phyloP scores from a whole-genome alignment of 2,113 vertebrate species.

The Anser cygnoides region DNA sequence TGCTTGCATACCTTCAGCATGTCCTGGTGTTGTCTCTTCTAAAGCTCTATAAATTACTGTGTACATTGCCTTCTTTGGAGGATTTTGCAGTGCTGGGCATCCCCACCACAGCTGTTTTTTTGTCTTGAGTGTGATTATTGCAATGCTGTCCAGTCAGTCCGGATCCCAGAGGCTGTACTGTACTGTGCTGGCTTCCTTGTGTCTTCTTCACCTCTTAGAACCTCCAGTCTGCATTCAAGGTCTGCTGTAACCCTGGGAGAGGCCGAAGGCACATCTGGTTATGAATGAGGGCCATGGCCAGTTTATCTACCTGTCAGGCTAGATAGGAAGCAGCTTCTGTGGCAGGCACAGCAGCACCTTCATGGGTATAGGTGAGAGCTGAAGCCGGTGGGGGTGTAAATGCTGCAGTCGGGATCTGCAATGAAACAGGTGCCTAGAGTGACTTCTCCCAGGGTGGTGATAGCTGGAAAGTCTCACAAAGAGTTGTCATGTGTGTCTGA shows the following conservation, averaged over 20 bases:
- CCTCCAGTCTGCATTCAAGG: neutral
- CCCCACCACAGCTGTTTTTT: neutral
- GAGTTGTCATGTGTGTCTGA: neutral
- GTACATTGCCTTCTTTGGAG: neutral
- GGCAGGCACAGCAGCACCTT: neutral
- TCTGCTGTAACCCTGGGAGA: neutral
- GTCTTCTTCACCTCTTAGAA: neutral
- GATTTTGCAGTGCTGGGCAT: neutral
- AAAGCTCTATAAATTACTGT: neutral
- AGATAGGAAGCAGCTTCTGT: neutral
- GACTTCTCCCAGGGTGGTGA: neutral
- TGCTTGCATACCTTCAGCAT: neutral
- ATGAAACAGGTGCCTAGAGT: neutral
- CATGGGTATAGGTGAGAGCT: neutral
- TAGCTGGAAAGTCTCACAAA: neutral
- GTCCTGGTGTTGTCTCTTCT: neutral
- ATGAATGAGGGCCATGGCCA: neutral
- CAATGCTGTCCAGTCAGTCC: neutral
- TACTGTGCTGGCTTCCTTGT: neutral
- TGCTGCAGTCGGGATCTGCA: neutral
- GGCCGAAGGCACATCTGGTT: neutral
- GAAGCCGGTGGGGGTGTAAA: neutral
- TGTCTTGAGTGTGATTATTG: neutral
- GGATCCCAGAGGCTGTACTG: neutral
- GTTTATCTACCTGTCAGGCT: neutral